Base-by-base conservation (phyloP, 2,113 vertebrate genomes). In the Phalacrocorax carbo region DNA sequence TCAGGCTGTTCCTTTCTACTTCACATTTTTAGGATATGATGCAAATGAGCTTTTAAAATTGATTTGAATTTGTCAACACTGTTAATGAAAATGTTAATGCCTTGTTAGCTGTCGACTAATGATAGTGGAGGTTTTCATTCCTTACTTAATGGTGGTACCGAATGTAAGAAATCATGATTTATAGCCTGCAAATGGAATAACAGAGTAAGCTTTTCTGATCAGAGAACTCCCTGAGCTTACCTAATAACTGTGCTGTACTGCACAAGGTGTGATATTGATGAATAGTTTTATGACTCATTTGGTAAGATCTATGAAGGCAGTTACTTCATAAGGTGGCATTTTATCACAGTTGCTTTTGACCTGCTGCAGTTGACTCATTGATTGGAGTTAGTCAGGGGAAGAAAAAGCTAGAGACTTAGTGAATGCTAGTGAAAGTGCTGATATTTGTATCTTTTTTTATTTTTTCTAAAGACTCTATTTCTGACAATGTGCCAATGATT, bases 311-410 rank as follows among this genome's bases (percentile, higher is more conserved):
- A 54, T 88, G 95, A 46, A 97, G 97, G 97, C 98, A 97, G 68
- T 96, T 96, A 96, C 97, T 96, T 94, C 96, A 91, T 90, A 55
- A 93, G 97, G 97, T 97, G 97, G 96, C 97, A 82, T 96, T 98
- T 97, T 93, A 97, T 97, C 97, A 73, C 92, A 15, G 75, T 46
- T 58, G 82, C 54, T 92, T 97, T 98, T 66, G 93, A 97, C 94
- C 97, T 71, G 42, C 89, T 40, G 81, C 54, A 86, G 93, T 97
- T 77, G 92, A 93, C 65, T 94, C 98, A 98, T 98, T 91, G 97
- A 98, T 97, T 82, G 80, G 84, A 90, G 57, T 62, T 93, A 88
- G 66, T 92, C 68, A 21, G 78, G 82, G 96, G 88, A 79, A 94
- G 91, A 19, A 20, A 90, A 95, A 58, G 20, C 55, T 75, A 11